Evolutionary conservation across 2,888 invertebrate species (phyloP).

Genomic region (Busseola fusca): DNA sequence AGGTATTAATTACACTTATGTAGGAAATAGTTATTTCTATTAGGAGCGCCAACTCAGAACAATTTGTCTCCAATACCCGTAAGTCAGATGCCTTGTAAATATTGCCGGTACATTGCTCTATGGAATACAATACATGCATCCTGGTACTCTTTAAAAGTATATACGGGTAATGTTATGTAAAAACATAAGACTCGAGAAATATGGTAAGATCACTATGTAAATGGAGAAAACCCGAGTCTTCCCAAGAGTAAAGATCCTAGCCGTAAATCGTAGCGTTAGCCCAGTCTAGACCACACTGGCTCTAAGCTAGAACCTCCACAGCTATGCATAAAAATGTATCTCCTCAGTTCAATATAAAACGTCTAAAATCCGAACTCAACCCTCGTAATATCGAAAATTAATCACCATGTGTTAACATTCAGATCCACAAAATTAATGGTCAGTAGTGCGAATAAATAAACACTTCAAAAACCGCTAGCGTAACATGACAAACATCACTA

Average conservation of each 20-base stretch:
- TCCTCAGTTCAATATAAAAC: slow-evolving; percentile 10
- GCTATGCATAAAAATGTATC: slow-evolving; percentile 38
- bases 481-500: slow-evolving; percentile 73
- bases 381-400: slow-evolving; percentile 25
- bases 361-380: slow-evolving; percentile 10
- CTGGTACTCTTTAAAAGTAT: slow-evolving; percentile 1
- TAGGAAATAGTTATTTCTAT: neutral
- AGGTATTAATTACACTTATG: neutral
- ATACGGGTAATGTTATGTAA: slow-evolving; percentile 32
- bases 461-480: slow-evolving; percentile 66
- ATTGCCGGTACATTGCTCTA: neutral
- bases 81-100: neutral
- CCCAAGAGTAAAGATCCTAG: slow-evolving; percentile 43
- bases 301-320: slow-evolving; percentile 29
- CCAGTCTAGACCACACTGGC: slow-evolving; percentile 25
- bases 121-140: neutral
- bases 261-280: slow-evolving; percentile 44
- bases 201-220: slow-evolving; percentile 47
- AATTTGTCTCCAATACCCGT: neutral
- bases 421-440: slow-evolving; percentile 41
- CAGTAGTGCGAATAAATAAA: slow-evolving; percentile 52
- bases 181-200: slow-evolving; percentile 44
- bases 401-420: slow-evolving; percentile 22
- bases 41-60: too few species aligned
- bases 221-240: slow-evolving; percentile 42